Base-by-base conservation (phyloP, 64 coral and sea anemone species). In the Montipora sp. region DNA sequence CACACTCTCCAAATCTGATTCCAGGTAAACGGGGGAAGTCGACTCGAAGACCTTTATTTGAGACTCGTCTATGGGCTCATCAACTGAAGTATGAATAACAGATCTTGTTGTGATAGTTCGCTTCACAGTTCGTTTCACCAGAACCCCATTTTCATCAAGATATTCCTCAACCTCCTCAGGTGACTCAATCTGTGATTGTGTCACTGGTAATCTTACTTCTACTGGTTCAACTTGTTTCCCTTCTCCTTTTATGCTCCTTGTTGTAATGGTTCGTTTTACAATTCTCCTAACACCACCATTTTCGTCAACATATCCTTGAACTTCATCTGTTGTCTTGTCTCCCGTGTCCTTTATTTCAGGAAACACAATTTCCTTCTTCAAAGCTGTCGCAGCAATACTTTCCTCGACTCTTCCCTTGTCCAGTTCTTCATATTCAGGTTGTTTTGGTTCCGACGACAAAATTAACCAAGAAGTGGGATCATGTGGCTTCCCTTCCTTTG, bases 61-160 rank as follows among this genome's bases (percentile, higher is more conserved):
- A 14, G 19, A 11, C 49, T 51, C 84, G 0, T 90, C 63, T 4
- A 2, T 49, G 12, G 18, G 7, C 3, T 81, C 18, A 53, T 80
- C 89, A 67, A 36, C 36, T 55, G 51, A 55, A 55, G 51, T 55
- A 10, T 55, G 2, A 5, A 10, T 57, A 36, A 36, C 36, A 36
- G 36, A 36, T 36, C 36, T 36, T 73, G 36, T 36, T 36, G 1
- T 65, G 50, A 21, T 87, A 5, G 3, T 81, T 24, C 77, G 78
- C 57, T 87, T 90, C 9, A 94, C 72, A 63, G 76, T 77, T 23
- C 90, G 43, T 68, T 80, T 78, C 1, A 98, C 90, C 7, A n/a
- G 87, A 50, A 93, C 84, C 18, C 93, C 93, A 73, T 90, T 45
- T 19, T 98, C 90, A 79, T 98, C 93, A 14, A 92, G 68, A 90